A percentile compares a stretch with the other conserved stretches of the same genome.
These are phyloP conservation scores for Menidia menidia DNA, from an alignment of 2,797 vertebrate genomes.

Conservation along the genomic window DNA sequence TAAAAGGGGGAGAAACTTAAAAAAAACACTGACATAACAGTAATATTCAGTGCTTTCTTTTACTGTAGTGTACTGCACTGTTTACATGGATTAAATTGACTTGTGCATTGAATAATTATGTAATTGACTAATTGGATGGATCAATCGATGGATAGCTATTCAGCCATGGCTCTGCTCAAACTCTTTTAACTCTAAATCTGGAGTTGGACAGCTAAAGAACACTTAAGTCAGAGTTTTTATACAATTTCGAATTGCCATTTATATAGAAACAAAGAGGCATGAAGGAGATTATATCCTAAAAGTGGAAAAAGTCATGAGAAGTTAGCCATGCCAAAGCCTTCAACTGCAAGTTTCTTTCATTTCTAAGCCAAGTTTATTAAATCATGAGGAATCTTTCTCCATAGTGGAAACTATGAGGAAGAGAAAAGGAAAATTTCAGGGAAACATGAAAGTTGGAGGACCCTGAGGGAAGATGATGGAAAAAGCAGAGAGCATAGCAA, in stretches of 20 bases:
- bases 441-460: constrained; percentile 19
- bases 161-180: neutral
- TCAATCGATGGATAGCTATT: neutral
- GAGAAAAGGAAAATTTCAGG: constrained; percentile 25
- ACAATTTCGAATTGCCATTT: no score
- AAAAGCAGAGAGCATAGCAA: constrained; percentile 25
- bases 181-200: neutral
- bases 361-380: no score
- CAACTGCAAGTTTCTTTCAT: constrained; percentile 16
- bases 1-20: no score
- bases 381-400: constrained; percentile 28
- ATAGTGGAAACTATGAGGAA: constrained; percentile 6
- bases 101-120: neutral
- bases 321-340: constrained; percentile 8
- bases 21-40: no score
- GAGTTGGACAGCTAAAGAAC: no score
- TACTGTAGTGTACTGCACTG: neutral
- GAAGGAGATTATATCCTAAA: constrained; percentile 21
- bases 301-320: constrained; percentile 33
- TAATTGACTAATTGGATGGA: neutral
- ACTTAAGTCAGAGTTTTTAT: no score
- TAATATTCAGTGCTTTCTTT: no score
- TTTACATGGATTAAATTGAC: neutral
- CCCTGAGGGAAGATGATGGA: constrained; percentile 5
- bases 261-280: constrained; percentile 9